Conservation (phyloP, 1,140 invertebrate genomes). For the Pseudomyrmex cubaensis region DNA sequence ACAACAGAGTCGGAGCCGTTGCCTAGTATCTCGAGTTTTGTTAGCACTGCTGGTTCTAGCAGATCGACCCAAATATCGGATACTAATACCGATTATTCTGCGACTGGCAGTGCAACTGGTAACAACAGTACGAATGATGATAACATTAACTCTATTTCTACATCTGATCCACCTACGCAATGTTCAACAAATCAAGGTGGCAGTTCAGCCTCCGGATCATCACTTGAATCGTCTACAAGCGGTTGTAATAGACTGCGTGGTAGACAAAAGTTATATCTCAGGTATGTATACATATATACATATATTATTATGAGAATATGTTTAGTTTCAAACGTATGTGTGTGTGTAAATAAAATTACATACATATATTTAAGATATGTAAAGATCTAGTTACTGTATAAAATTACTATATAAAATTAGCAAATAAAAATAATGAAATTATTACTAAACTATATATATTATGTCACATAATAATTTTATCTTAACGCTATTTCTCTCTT, state of each 20-base stretch:
- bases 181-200: constrained; percentile 54
- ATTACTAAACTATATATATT: not conserved
- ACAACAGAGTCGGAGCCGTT: constrained; percentile 32
- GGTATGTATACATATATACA: constrained; percentile 53
- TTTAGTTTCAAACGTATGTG: constrained; percentile 15
- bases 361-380: no score
- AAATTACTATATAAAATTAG: no score
- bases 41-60: constrained; percentile 3
- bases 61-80: constrained; percentile 16
- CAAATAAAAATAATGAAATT: no score
- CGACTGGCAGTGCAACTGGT: not conserved
- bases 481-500: constrained; percentile 5
- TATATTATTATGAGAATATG: not conserved
- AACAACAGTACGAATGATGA: not conserved
- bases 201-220: constrained; percentile 47
- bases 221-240: constrained; percentile 43
- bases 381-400: no score
- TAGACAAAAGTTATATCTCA: constrained; percentile 63
- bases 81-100: not conserved
- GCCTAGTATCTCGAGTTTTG: constrained; percentile 42
- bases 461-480: no score
- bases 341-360: not conserved
- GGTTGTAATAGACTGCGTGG: constrained; percentile 40
- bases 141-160: not conserved
- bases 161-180: not conserved